Evolutionary conservation across 53 echinoderm and acorn worm species (phyloP), one percentile per base, ranked within the genome.

Genomic region (Holothuria leucospilota): DNA sequence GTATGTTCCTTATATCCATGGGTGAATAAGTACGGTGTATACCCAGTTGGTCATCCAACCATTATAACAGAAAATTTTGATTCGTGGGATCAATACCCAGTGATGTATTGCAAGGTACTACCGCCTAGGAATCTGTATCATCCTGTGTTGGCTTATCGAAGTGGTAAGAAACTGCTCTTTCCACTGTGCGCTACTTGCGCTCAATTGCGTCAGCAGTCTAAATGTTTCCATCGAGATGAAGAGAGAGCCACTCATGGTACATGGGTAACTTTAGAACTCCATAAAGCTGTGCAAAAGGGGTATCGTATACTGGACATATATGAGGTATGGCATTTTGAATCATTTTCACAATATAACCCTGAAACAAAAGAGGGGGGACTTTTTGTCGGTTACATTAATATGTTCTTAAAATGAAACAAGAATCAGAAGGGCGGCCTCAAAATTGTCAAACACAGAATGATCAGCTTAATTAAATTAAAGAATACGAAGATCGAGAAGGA

Each of bases 221-320:
- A 1, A 68, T 90, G 21, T 46, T 93, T n/a, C 90, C 93, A 23
- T 90, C 90, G 24, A 87, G 59, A 69, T 42, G 53, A 24, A 70
- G 90, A 21, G 87, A 90, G 66, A 79, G 84, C 42, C 90, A 87
- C 34, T 87, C 84, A 7, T 88, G 88, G 1, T 69, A 82, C 62
- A 81, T 94, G 92, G 94, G 92, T 94, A 3, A 87, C 85, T 1
- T 42, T 77, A 56, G 94, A 92, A 78, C 60, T 94, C 8, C 84
- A 87, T 16, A 94, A 94, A 46, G 94, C 94, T 6, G 39, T 94
- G 1, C 58, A 90, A 14, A 69, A 84, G 39, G 92, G 92, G 1
- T 92, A 94, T 66, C 21, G 6, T 62, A 62, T 94, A 1, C 16
- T 28, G 6, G 21, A 77, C 8, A 88, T 95, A 41, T 82, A 62